Base-by-base conservation (phyloP, 2,888 invertebrate species). In the Habrosyne pyritoides region DNA sequence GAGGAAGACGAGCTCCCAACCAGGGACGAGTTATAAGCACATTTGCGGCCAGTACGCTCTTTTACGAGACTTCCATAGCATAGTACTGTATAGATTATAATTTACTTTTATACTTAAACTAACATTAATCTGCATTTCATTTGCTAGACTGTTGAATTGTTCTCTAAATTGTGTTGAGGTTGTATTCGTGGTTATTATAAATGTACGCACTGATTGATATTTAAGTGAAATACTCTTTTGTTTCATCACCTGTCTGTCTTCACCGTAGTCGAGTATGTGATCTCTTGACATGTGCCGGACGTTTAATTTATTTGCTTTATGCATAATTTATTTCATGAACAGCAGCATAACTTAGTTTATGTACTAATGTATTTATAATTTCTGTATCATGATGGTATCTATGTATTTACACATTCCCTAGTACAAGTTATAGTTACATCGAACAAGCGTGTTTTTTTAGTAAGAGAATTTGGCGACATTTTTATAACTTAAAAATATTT, bases 1-100 rank as follows among this genome's bases (percentile, higher is more conserved):
- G 96, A 96, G 71, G 96, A 96, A 61, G 96, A 96, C 52, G 96
- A 95, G 73, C 87, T 93, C 71, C 95, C 95, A 70, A 93, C 94
- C 78, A 96, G 95, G 81, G 97, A 97, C 84, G 97, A 97, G 90
- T 94, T 97, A 93, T 97, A 96, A 95, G 85, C 80, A 67, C 67
- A 50, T 59, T 56, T 49, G 71, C 72, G 72, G 67, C 73, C 66
- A 59, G 66, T 66, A 65, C 77, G 73, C 81, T n/a, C n/a, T 81
- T 79, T 70, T 64, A 80, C 77, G 80, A 87, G 83, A 88, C 89
- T 89, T 88, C 87, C 88, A 83, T 91, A 89, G 86, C 64, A 79
- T 89, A 89, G 83, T 84, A 81, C 81, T 88, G 85, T 89, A 87
- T 89, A 89, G 87, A 82, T 81, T 83, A 81, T 85, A 86, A 83